Evolutionary conservation across 2,888 invertebrate genomes (phyloP).

Genomic region (Meiosimyza platycephala): DNA sequence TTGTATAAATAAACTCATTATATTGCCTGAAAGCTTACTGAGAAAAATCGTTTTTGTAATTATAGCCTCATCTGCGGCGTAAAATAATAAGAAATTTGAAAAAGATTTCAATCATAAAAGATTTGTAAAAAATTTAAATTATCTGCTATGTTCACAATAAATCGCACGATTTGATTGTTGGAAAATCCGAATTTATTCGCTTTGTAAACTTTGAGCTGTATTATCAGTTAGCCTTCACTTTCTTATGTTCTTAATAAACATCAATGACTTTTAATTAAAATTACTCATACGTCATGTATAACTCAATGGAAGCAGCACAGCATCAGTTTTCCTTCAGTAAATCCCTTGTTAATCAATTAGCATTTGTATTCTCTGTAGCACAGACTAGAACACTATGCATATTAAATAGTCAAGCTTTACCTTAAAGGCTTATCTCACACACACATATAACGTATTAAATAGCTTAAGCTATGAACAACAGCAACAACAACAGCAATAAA

Average conservation of each 20-base stretch:
- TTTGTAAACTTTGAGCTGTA: not conserved
- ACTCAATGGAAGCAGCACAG: not conserved
- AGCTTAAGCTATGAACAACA: not conserved
- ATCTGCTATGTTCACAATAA: too few relatives aligned
- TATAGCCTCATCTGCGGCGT: too few relatives aligned
- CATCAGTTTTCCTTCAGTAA: not conserved
- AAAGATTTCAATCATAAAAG: too few relatives aligned
- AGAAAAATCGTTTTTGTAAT: too few relatives aligned
- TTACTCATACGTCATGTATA: constrained; percentile 9
- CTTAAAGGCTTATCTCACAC: constrained; percentile 5
- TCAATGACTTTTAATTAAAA: not conserved
- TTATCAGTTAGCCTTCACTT: too few relatives aligned
- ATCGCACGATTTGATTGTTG: too few relatives aligned
- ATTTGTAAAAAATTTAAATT: too few relatives aligned
- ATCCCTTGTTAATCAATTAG: constrained; percentile 15
- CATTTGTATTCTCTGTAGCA: not conserved
- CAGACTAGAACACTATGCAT: not conserved
- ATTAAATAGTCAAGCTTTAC: constrained; percentile 7
- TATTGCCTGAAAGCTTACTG: too few relatives aligned
- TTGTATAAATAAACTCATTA: too few relatives aligned
- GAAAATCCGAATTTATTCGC: too few relatives aligned
- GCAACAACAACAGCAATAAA: not conserved
- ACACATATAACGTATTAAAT: too few relatives aligned
- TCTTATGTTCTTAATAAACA: not conserved
- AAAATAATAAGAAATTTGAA: too few relatives aligned